Evolutionary conservation across 1,140 invertebrate genomes (phyloP), one percentile per base, ranked within the genome.

Genomic region (Camponotus vicinus): DNA sequence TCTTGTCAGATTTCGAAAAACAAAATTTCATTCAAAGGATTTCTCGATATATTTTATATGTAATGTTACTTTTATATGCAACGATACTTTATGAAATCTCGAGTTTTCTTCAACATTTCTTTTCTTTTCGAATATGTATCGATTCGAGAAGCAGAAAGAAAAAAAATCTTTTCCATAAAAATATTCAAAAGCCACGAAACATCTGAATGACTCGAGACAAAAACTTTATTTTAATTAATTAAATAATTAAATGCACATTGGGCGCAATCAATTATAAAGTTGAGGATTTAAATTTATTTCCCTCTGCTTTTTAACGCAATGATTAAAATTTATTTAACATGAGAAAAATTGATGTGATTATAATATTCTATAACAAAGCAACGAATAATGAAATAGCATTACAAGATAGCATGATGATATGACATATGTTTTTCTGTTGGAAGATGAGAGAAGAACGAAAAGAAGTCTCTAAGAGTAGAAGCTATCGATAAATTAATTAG

Each of bases 1-100:
- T 57, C 63, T 64, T 37, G 57, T 57, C 15, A 61, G 71, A 83
- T 88, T 67, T 88, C 21, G 64, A 82, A 32, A 40, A 76, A 40
- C 11, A 15, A 3, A 55, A 21, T 40, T 80, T 21, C 21, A 13
- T 80, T 52, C 27, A 27, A 27, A 80, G 9, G n/a, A 2, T 15
- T 27, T 71, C 55, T 45, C 52, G 18, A 71, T 61, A 13, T 37
- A 63, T 61, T 69, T 83, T 34, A 40, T 32, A 9, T 45, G 3
- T 18, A 57, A 52, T 37, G 37, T 18, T 69, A 9, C 15, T 32
- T 59, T 73, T 59, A 59, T 4, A 45, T 61, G 27, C 27, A 27
- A 27, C 27, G 27, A 27, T 27, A 27, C 27, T 27, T 27, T 0
- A 27, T 27, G 27, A 27, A 82, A 82, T 73, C 37, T 61, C 40